Conservation (phyloP, 2,888 invertebrate genomes). For the Hydrotaea diabolus region DNA sequence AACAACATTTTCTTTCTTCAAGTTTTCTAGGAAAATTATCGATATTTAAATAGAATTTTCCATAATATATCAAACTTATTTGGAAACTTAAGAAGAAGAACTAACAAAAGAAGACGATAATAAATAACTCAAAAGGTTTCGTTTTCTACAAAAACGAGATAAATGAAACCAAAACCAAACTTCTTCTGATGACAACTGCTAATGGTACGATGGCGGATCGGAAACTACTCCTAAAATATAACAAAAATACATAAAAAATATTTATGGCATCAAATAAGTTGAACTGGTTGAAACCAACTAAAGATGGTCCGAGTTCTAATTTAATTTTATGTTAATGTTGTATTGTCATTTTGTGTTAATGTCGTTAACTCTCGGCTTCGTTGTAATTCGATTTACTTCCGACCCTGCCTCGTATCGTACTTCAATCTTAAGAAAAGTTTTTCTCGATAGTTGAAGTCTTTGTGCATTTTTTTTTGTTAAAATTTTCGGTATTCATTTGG, state of each 20-base stretch:
- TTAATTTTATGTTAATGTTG: no score
- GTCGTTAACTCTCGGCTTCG: no score
- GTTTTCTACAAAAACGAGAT: background rate
- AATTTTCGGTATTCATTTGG: background rate
- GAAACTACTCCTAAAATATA: no score
- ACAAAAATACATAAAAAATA: no score
- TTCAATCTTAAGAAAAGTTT: background rate
- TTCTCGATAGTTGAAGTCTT: background rate
- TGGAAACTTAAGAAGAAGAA: slow-evolving; percentile 8
- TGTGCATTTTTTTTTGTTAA: background rate
- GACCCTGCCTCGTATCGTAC: background rate
- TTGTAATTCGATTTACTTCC: no score
- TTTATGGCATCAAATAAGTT: no score
- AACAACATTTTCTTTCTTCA: background rate
- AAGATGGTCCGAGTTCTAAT: no score
- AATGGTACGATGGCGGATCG: background rate
- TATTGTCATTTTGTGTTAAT: no score
- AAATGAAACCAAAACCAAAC: background rate
- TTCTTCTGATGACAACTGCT: background rate
- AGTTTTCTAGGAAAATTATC: background rate
- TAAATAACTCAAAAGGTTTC: slow-evolving; percentile 15
- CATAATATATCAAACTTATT: background rate
- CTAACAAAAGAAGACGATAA: background rate
- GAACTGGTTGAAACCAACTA: no score
- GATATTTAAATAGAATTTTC: slow-evolving; percentile 3